Conservation (phyloP, 1,140 invertebrate species). For the Philopotamus ludificatus region DNA sequence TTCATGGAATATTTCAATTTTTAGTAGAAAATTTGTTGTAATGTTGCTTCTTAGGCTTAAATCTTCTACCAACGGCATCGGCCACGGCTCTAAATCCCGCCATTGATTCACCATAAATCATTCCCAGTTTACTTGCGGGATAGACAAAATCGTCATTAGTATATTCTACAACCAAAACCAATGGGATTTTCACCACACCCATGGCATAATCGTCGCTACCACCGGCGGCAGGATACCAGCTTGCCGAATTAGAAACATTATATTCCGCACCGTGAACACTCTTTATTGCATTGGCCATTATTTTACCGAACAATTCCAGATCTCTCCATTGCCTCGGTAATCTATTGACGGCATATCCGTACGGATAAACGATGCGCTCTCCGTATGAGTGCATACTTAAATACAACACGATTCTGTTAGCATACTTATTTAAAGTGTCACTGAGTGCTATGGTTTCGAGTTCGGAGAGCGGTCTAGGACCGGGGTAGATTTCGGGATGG, state of each 20-base stretch:
- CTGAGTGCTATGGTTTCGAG: slow-evolving; percentile 65
- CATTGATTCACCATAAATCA: slow-evolving; percentile 13
- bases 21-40: no score
- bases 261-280: slow-evolving; percentile 52
- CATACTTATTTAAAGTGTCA: slow-evolving; percentile 57
- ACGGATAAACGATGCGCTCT: slow-evolving; percentile 60
- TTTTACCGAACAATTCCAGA: slow-evolving; percentile 28
- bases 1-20: no score
- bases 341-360: slow-evolving; percentile 55
- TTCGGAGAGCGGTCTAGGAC: slow-evolving; percentile 72
- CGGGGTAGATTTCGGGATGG: slow-evolving; percentile 67
- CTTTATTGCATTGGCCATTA: slow-evolving; percentile 48
- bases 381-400: slow-evolving; percentile 70
- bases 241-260: slow-evolving; percentile 54
- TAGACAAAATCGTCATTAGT: slow-evolving; percentile 51
- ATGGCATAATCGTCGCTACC: slow-evolving; percentile 71
- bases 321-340: slow-evolving; percentile 36
- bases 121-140: slow-evolving; percentile 44
- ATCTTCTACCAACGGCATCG: not conserved
- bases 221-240: slow-evolving; percentile 64
- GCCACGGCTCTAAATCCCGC: not conserved
- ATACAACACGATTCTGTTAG: slow-evolving; percentile 61
- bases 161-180: slow-evolving; percentile 69
- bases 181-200: slow-evolving; percentile 61
- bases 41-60: no score